phyloP scores from a whole-genome alignment of 2,888 invertebrate species.

The Ecliptopera silaceata region DNA sequence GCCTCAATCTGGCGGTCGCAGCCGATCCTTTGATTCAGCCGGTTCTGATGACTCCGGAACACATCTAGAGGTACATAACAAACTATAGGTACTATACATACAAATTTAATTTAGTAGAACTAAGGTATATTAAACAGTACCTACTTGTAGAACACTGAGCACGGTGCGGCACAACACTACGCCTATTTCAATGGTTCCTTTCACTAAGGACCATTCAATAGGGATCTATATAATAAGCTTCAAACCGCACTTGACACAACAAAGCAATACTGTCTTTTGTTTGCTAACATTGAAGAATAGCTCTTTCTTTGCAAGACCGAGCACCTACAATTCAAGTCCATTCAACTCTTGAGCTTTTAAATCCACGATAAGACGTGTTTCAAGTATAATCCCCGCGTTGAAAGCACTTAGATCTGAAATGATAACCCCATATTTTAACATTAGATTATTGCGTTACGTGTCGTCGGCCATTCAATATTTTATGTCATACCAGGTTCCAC shows the following conservation, averaged over 20 bases:
- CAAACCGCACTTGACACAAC: neutral
- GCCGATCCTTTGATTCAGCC: slow-evolving; percentile 91
- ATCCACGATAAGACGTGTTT: neutral
- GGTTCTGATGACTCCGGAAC: slow-evolving; percentile 87
- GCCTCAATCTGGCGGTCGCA: slow-evolving; percentile 87
- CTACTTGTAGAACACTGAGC: too few species aligned
- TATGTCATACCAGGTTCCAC: slow-evolving; percentile 79
- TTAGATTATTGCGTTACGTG: too few species aligned
- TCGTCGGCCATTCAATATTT: neutral
- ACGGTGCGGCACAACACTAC: neutral
- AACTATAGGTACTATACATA: neutral
- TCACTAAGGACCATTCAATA: neutral
- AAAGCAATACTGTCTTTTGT: slow-evolving; percentile 3
- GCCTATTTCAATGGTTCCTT: too few species aligned
- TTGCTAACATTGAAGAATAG: slow-evolving; percentile 1
- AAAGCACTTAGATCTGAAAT: too few species aligned
- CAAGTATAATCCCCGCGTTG: too few species aligned
- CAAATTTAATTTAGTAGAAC: too few species aligned
- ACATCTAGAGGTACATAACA: slow-evolving; percentile 63
- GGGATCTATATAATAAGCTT: neutral
- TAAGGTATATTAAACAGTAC: neutral
- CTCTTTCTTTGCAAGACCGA: slow-evolving; percentile 1
- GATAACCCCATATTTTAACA: too few species aligned
- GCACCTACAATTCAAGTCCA: neutral
- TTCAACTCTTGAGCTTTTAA: neutral